Percentiles rank a stretch among this genome's conserved stretches.
Conservation (phyloP, 2,113 vertebrate species). For the Amblyornis subalaris region DNA sequence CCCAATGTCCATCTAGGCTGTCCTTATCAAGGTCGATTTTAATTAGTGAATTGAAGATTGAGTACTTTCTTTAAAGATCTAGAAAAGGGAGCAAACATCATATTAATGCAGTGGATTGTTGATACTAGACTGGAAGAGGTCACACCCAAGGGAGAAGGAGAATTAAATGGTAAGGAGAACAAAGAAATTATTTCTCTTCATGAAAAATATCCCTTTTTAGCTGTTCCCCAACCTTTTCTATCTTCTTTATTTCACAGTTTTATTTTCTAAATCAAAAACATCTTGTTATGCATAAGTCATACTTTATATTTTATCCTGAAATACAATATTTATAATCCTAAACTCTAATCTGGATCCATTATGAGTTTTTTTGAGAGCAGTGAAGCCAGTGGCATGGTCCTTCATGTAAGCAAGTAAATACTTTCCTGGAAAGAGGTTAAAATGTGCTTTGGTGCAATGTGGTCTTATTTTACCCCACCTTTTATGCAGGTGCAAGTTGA, state of each 20-base stretch:
- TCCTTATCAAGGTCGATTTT: neutral
- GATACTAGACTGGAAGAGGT: neutral
- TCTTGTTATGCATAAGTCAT: neutral
- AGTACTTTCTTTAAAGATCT: neutral
- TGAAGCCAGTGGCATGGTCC: neutral
- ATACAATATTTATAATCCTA: neutral
- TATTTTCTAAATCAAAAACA: neutral
- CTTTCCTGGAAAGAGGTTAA: neutral
- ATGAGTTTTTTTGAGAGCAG: neutral
- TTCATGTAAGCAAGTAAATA: neutral
- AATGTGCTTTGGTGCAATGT: neutral
- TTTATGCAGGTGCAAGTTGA: neutral
- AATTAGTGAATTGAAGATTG: neutral
- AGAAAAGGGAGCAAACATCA: neutral
- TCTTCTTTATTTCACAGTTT: neutral
- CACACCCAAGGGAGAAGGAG: neutral
- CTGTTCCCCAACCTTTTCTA: neutral
- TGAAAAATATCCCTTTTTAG: neutral
- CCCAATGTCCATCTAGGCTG: neutral
- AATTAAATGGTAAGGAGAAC: neutral
- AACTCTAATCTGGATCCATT: neutral
- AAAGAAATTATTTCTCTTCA: neutral
- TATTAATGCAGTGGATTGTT: neutral
- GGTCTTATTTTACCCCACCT: neutral
- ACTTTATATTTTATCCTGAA: neutral